Evolutionary conservation across 2,888 invertebrate genomes (phyloP), one percentile per base, ranked within the genome.

Genomic region (Ecdyonurus torrentis): DNA sequence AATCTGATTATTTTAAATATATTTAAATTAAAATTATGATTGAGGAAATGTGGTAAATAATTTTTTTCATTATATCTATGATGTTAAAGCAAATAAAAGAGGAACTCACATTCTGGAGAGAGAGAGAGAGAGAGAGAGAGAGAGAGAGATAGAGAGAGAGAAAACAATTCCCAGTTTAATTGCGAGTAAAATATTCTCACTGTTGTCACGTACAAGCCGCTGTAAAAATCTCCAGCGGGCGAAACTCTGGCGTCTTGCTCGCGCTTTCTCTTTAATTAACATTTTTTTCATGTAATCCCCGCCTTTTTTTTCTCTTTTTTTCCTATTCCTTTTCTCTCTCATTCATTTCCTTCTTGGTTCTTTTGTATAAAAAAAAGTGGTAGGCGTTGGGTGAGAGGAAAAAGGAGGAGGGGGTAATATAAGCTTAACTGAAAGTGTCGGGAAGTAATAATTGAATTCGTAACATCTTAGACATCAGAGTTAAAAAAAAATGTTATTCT

Each of bases 211-310:
- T 55, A 55, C 55, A 20, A 20, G n/a, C 7, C n/a, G 55, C 55
- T 55, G 55, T 55, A 55, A 55, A 55, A 55, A 55, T 55, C 55
- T 55, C 22, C 55, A 10, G 55, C 55, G n/a, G 55, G n/a, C 3
- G 22, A 7, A 22, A 55, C 5, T 5, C 5, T 10, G 7, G 37
- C 15, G 7, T 55, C 7, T n/a, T 55, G n/a, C 19, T n/a, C 55
- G 50, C 7, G 50, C 50, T 50, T 50, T 55, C 55, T 55, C 55
- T 55, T 55, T 55, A 55, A 55, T 55, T 55, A 55, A 55, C 55
- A 55, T 55, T 55, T 55, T 55, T 55, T 22, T 55, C 55, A 22
- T 55, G 55, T 55, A 55, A 55, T 55, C 55, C 55, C 37, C 37
- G 5, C 55, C 55, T n/a, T 20, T 18, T 50, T 50, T 50, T 50